Evolutionary conservation across 2,888 invertebrate species (phyloP).

Genomic region (Chironomus riparius): DNA sequence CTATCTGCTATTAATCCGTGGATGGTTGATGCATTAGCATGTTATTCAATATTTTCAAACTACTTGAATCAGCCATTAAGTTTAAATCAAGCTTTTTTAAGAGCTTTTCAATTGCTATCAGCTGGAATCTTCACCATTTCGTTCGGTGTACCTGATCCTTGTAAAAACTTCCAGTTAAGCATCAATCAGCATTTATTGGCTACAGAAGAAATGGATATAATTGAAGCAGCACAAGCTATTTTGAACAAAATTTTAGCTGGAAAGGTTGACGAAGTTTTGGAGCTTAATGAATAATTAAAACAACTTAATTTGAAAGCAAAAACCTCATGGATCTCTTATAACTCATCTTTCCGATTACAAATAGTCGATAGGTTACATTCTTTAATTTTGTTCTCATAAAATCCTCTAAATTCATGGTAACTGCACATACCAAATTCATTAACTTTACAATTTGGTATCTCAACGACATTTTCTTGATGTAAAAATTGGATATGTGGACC

Average conservation of each 20-base stretch:
- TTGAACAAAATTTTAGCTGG: not conserved
- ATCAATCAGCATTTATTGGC: not conserved
- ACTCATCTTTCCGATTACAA: not conserved
- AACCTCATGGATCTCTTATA: not conserved
- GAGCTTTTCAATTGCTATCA: not conserved
- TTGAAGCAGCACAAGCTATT: not conserved
- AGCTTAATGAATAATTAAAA: not conserved
- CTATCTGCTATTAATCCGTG: not conserved
- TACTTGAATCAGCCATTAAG: not conserved
- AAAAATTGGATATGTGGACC: conserved; percentile 51
- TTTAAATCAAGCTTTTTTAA: not conserved
- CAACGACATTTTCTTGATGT: conserved; percentile 64
- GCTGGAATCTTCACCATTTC: not conserved
- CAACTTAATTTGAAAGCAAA: not conserved
- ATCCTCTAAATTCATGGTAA: not conserved
- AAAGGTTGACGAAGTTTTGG: not conserved
- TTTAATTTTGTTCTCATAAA: not conserved
- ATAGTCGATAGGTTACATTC: not conserved
- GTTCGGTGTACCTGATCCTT: not conserved
- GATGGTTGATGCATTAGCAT: not conserved
- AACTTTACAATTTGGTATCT: conserved; percentile 55
- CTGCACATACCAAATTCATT: conserved; percentile 9
- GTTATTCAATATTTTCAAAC: not conserved
- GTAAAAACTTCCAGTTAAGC: conserved; percentile 49
- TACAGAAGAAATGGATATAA: not conserved